Percentiles rank a stretch among this genome's conserved stretches.
phyloP scores from a whole-genome alignment of 2,888 invertebrate genomes.

The Pasiphila rectangulata region DNA sequence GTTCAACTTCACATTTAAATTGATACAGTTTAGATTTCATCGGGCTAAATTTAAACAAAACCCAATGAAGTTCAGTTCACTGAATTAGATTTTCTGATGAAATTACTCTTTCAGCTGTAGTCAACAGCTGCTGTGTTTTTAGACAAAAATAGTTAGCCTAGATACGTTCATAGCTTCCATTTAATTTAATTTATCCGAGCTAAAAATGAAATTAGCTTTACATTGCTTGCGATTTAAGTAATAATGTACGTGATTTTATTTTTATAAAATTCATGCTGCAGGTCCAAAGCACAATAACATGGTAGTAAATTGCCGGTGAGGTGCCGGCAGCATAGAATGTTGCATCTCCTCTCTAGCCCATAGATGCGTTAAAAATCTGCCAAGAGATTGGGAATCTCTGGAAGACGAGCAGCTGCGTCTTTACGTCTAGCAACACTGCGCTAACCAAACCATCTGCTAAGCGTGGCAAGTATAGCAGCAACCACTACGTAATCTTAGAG shows the following conservation, averaged over 20 bases:
- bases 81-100: conserved; percentile 4
- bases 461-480: no score
- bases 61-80: conserved; percentile 1
- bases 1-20: conserved; percentile 9
- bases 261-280: not conserved
- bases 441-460: no score
- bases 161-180: no score
- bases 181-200: not conserved
- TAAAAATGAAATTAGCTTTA: not conserved
- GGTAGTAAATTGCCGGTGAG: no score
- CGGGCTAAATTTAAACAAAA: conserved; percentile 4
- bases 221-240: not conserved
- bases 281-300: not conserved
- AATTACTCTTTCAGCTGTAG: not conserved
- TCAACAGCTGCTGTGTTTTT: not conserved
- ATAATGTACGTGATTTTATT: not conserved
- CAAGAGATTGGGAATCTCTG: no score
- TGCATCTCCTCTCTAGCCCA: no score
- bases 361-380: no score
- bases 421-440: no score
- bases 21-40: conserved; percentile 1
- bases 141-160: no score
- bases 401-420: no score
- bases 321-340: no score
- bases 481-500: no score